A percentile compares a stretch with the other conserved stretches of the same genome.
phyloP scores from a whole-genome alignment of 2,888 invertebrate genomes.

The Lochmaea crataegi region DNA sequence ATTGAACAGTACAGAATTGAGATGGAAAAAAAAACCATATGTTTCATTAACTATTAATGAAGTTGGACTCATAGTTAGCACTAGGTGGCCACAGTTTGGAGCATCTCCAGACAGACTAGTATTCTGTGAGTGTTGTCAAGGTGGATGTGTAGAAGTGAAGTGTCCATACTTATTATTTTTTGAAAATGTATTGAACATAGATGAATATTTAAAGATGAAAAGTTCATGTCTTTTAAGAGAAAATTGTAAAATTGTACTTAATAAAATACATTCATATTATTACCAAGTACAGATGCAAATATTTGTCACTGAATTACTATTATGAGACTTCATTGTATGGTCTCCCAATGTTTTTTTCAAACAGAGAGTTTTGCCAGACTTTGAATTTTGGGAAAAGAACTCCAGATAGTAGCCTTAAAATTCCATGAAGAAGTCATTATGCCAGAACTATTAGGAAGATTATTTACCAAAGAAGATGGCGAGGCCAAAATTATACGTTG shows the following conservation, averaged over 20 bases:
- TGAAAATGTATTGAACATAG: background rate
- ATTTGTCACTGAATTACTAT: conserved; percentile 25
- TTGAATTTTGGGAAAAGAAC: background rate
- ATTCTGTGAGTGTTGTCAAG: conserved; percentile 36
- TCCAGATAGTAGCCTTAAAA: background rate
- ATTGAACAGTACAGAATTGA: conserved; percentile 13
- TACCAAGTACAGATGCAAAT: conserved; percentile 36
- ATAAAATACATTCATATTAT: background rate
- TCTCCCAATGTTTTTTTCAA: background rate
- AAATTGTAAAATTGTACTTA: conserved; percentile 13
- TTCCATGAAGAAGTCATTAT: conserved; percentile 36
- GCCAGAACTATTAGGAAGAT: conserved; percentile 36
- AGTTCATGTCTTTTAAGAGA: background rate
- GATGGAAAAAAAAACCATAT: conserved; percentile 28
- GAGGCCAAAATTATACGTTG: conserved; percentile 27
- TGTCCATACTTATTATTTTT: background rate
- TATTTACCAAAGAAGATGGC: conserved; percentile 30
- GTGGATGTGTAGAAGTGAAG: background rate
- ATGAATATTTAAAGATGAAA: background rate
- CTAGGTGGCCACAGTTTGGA: conserved; percentile 35
- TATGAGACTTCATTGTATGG: no score
- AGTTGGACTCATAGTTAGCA: background rate
- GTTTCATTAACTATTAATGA: conserved; percentile 25
- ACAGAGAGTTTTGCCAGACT: background rate
- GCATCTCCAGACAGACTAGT: conserved; percentile 42